A percentile compares a stretch with the other conserved stretches of the same genome.
Conservation (phyloP, 2,888 invertebrate species). For the Polymixis lichenea region DNA sequence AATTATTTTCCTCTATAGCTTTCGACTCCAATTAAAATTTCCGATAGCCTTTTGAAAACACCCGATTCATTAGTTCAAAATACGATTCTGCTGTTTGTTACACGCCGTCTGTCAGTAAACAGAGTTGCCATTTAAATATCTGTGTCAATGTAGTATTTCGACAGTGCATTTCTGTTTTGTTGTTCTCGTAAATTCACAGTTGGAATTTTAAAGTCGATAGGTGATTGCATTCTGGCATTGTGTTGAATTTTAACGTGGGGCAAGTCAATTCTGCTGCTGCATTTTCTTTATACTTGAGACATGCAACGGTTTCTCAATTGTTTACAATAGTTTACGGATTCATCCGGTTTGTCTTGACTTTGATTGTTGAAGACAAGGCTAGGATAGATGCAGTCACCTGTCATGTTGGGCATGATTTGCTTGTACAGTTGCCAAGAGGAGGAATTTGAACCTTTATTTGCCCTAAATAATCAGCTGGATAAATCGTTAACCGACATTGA, state of each 20-base stretch:
- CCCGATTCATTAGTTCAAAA: conserved; percentile 62
- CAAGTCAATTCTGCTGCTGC: conserved; percentile 19
- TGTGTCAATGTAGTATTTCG: conserved; percentile 59
- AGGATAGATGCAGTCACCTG: conserved; percentile 47
- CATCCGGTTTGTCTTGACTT: conserved; percentile 36
- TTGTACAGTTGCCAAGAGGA: conserved; percentile 42
- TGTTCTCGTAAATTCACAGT: conserved; percentile 46
- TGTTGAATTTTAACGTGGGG: conserved; percentile 42
- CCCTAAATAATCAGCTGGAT: conserved; percentile 20
- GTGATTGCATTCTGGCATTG: conserved; percentile 51
- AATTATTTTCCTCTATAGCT: conserved; percentile 40
- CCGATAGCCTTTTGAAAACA: conserved; percentile 41
- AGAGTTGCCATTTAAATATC: conserved; percentile 61
- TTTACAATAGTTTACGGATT: conserved; percentile 35
- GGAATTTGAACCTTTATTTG: conserved; percentile 22
- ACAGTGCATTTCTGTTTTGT: conserved; percentile 57
- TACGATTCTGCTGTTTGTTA: conserved; percentile 49
- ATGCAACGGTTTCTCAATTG: conserved; percentile 27
- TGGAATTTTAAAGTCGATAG: conserved; percentile 58
- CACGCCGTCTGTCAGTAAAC: conserved; percentile 56
- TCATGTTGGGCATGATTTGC: conserved; percentile 34
- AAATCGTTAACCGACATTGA: conserved; percentile 16
- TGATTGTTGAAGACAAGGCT: conserved; percentile 39
- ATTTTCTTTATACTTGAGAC: conserved; percentile 25
- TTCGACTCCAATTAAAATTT: conserved; percentile 58